These are phyloP conservation scores for Leucophenga maculata DNA, from an alignment of 2,888 invertebrate genomes.

Conservation along the genomic window DNA sequence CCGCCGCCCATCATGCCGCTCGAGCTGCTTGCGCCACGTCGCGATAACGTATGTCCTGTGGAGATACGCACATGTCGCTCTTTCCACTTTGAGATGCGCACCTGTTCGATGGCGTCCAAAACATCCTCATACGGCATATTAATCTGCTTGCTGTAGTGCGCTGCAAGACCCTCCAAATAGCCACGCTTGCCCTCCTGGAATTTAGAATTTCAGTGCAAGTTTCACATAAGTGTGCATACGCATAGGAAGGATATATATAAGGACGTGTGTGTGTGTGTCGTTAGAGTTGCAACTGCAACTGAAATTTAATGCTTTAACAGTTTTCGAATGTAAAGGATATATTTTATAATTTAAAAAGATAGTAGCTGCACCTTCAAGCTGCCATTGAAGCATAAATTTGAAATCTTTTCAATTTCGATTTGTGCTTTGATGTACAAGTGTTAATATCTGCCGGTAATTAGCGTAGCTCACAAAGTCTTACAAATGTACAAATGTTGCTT, in stretches of 20 bases:
- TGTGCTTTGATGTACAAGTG: constrained; percentile 48
- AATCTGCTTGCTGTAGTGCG: constrained; percentile 89
- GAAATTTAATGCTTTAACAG: not conserved
- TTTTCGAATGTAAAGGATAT: not conserved
- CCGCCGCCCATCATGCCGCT: constrained; percentile 52
- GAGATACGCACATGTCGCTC: constrained; percentile 73
- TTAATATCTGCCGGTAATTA: constrained; percentile 67
- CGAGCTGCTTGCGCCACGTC: constrained; percentile 58
- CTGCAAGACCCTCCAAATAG: constrained; percentile 88
- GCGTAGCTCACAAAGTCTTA: constrained; percentile 28
- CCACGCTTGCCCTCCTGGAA: constrained; percentile 87
- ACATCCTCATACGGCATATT: constrained; percentile 91
- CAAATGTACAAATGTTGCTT: not conserved
- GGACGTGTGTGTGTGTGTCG: not conserved
- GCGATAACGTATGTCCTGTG: constrained; percentile 68
- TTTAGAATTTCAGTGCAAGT: not conserved
- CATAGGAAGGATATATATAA: too few species aligned
- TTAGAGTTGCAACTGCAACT: not conserved
- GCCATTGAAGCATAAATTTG: too few species aligned
- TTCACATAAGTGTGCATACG: not conserved
- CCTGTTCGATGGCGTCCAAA: constrained; percentile 86
- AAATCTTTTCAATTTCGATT: too few species aligned
- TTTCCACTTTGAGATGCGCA: constrained; percentile 77
- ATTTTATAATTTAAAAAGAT: too few species aligned
- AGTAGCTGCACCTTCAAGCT: too few species aligned